A percentile compares a stretch with the other conserved stretches of the same genome.
Evolutionary conservation across 2,797 vertebrate genomes (phyloP).

Genomic region (Hoplostethus atlanticus): DNA sequence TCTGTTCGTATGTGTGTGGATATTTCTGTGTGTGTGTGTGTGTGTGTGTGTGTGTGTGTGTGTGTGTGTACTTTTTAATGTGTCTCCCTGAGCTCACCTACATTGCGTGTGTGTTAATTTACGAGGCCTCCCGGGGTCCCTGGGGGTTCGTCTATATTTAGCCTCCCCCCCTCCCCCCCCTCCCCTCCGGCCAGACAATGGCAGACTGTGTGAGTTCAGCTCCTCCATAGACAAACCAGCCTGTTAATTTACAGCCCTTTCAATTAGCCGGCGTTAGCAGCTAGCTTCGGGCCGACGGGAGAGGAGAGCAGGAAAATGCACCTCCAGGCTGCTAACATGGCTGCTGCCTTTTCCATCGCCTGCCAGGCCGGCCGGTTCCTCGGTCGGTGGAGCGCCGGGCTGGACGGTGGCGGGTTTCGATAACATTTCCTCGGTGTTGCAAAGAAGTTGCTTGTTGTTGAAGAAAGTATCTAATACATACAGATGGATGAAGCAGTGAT

Average conservation of each 20-base stretch:
- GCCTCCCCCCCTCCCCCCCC: constrained; percentile 48
- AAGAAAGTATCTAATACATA: too few species aligned
- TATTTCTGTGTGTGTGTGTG: not conserved
- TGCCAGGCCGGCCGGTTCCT: constrained; percentile 59
- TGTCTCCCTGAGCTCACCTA: not conserved
- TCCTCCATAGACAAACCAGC: constrained; percentile 80
- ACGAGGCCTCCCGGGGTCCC: constrained; percentile 83
- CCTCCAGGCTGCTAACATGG: constrained; percentile 89
- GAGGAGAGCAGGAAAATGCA: constrained; percentile 90
- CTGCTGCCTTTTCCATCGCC: constrained; percentile 84
- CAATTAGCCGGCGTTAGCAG: constrained; percentile 87
- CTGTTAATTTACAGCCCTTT: constrained; percentile 92
- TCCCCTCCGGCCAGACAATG: constrained; percentile 86
- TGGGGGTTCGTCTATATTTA: constrained; percentile 87
- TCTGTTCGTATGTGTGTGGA: not conserved
- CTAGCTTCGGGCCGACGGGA: constrained; percentile 90
- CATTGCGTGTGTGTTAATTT: constrained; percentile 76
- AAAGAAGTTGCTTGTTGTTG: too few species aligned
- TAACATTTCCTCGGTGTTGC: too few species aligned
- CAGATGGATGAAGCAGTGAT: too few species aligned
- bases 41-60: not conserved
- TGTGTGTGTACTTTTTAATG: not conserved
- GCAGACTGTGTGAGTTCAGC: constrained; percentile 82
- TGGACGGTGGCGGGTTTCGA: too few species aligned
- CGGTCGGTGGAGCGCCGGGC: not conserved